Percentiles rank a stretch among this genome's conserved stretches.
Evolutionary conservation across 2,113 vertebrate genomes (phyloP).

Genomic region (Alces alces): DNA sequence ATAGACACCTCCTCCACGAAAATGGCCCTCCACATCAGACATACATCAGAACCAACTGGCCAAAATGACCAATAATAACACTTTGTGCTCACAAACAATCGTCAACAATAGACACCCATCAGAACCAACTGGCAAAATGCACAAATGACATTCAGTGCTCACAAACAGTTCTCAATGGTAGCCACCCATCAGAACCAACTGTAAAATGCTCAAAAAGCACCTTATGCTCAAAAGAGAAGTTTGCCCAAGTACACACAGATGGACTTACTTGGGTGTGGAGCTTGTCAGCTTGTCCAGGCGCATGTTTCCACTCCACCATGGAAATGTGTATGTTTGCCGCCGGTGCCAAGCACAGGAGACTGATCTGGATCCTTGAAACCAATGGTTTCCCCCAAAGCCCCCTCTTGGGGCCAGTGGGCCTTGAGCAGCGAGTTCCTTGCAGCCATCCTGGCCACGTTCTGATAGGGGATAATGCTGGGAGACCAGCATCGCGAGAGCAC

Average conservation of each 20-base stretch:
- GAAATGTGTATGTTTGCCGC: too few species aligned
- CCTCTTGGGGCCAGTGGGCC: not conserved
- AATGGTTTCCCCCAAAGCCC: not conserved
- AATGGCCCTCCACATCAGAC: not conserved
- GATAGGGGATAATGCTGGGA: not conserved
- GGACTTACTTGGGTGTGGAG: not conserved
- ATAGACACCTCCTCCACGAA: not conserved
- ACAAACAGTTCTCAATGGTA: not conserved
- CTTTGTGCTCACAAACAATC: not conserved
- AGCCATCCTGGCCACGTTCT: not conserved
- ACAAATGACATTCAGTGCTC: not conserved
- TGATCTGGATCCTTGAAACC: not conserved
- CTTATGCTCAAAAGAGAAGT: not conserved
- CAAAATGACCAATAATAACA: not conserved
- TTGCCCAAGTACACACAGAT: not conserved
- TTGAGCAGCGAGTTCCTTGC: not conserved
- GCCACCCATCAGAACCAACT: not conserved
- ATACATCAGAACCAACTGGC: not conserved
- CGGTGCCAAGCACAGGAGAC: not conserved
- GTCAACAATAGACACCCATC: not conserved
- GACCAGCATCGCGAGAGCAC: not conserved
- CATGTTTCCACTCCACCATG: not conserved
- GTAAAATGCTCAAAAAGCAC: not conserved
- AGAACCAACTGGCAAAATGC: not conserved
- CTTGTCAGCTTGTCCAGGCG: not conserved